Evolutionary conservation across 2,797 vertebrate species (phyloP).

Genomic region (Enteromius thamalakanensis): DNA sequence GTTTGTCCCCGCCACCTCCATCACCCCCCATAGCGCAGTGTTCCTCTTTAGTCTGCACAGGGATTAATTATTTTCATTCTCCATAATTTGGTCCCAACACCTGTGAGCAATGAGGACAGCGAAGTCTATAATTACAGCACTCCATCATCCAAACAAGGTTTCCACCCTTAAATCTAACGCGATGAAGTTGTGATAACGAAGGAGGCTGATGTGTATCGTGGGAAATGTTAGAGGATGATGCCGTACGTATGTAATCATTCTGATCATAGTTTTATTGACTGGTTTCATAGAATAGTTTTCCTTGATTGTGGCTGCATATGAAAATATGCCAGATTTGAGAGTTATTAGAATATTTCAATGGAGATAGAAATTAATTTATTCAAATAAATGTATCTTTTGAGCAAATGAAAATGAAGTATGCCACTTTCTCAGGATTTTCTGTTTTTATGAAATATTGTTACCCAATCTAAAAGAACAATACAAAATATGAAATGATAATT

Average conservation of each 20-base stretch:
- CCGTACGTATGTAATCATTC: slow-evolving; percentile 18
- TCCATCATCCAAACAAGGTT: slow-evolving; percentile 50
- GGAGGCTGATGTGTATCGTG: slow-evolving; percentile 32
- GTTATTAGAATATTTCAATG: not conserved
- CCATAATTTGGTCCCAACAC: slow-evolving; percentile 51
- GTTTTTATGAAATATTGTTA: too few relatives aligned
- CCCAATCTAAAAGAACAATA: too few relatives aligned
- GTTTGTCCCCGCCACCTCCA: not conserved
- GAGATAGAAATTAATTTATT: too few relatives aligned
- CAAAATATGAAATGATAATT: too few relatives aligned
- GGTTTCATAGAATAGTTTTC: slow-evolving; percentile 2
- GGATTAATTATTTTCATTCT: slow-evolving; percentile 58
- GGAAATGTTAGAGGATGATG: slow-evolving; percentile 23
- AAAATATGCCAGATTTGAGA: not conserved
- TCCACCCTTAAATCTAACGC: slow-evolving; percentile 33
- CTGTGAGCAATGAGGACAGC: slow-evolving; percentile 56
- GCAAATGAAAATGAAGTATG: too few relatives aligned
- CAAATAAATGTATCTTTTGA: too few relatives aligned
- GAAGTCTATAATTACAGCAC: slow-evolving; percentile 49
- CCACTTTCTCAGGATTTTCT: too few relatives aligned
- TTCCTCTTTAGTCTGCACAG: slow-evolving; percentile 28
- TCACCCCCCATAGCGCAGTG: slow-evolving; percentile 13
- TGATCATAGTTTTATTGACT: slow-evolving; percentile 52
- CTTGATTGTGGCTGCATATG: not conserved
- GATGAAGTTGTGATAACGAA: slow-evolving; percentile 38